Evolutionary conservation across 2,113 vertebrate genomes (phyloP).

Genomic region (Polypterus senegalus): DNA sequence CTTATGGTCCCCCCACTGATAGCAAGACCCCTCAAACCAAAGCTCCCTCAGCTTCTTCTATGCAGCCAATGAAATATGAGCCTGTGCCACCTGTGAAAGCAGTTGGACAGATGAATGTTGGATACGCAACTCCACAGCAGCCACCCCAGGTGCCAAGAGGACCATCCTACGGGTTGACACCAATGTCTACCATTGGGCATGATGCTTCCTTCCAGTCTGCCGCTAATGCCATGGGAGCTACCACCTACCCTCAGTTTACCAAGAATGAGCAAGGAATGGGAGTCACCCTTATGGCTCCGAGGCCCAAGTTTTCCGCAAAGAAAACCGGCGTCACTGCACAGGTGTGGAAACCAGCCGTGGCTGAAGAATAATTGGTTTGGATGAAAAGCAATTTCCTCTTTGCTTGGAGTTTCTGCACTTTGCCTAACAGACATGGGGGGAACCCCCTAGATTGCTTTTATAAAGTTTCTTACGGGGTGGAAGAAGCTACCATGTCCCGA

Average conservation of each 20-base stretch:
- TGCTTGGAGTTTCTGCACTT: conserved; percentile 26
- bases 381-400: conserved; percentile 36
- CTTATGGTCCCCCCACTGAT: conserved; percentile 69
- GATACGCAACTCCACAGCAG: conserved; percentile 37
- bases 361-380: conserved; percentile 52
- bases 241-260: conserved; percentile 48
- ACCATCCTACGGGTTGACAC: conserved; percentile 48
- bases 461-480: too few relatives aligned
- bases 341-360: conserved; percentile 83
- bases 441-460: too few relatives aligned
- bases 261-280: conserved; percentile 54
- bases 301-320: conserved; percentile 91
- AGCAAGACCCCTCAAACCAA: conserved; percentile 39
- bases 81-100: conserved; percentile 42
- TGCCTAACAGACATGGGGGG: too few relatives aligned
- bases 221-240: conserved; percentile 35
- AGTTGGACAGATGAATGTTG: conserved; percentile 37
- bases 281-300: conserved; percentile 53
- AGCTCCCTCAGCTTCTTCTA: conserved; percentile 38
- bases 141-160: conserved; percentile 49
- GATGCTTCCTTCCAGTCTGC: conserved; percentile 49
- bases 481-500: too few relatives aligned
- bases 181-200: conserved; percentile 43
- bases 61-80: conserved; percentile 42
- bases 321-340: conserved; percentile 72